Evolutionary conservation across 2,113 vertebrate genomes (phyloP).

Genomic region (Takifugu bimaculatus): DNA sequence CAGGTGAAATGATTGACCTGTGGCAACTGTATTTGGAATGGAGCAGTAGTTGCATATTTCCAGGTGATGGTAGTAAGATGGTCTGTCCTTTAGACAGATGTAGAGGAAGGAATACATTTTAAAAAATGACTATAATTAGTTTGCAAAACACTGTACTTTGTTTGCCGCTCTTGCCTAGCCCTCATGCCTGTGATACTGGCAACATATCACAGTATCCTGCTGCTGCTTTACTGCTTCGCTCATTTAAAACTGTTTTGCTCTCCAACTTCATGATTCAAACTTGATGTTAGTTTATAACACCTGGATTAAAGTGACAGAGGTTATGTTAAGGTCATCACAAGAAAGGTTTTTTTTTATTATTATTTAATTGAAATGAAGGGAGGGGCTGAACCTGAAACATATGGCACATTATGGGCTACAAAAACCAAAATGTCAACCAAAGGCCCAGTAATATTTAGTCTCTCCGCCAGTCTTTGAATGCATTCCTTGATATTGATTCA

Average conservation of each 20-base stretch:
- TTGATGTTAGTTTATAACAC: constrained; percentile 4
- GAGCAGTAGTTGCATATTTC: neutral
- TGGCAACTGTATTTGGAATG: neutral
- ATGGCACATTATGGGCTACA: constrained; percentile 18
- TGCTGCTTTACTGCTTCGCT: constrained; percentile 28
- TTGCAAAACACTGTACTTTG: constrained; percentile 16
- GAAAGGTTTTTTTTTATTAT: fast-evolving
- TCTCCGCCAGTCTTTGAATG: constrained; percentile 23
- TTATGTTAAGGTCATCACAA: neutral
- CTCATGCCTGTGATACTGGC: constrained; percentile 50
- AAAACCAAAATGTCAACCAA: constrained; percentile 38
- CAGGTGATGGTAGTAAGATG: constrained; percentile 5
- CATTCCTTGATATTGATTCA: constrained; percentile 41
- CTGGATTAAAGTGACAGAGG: constrained; percentile 6
- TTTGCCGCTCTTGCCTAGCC: constrained; percentile 51
- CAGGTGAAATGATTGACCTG: neutral
- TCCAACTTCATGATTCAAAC: neutral
- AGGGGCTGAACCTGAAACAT: neutral
- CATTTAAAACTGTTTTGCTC: neutral
- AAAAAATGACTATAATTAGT: constrained; percentile 5
- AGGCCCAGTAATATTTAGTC: constrained; percentile 10
- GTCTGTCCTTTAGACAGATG: constrained; percentile 5
- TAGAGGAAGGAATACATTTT: constrained; percentile 3
- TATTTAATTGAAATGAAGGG: neutral
- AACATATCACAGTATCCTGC: constrained; percentile 21